Conservation (phyloP, 1,140 invertebrate species). For the Chlorops oryzae region DNA sequence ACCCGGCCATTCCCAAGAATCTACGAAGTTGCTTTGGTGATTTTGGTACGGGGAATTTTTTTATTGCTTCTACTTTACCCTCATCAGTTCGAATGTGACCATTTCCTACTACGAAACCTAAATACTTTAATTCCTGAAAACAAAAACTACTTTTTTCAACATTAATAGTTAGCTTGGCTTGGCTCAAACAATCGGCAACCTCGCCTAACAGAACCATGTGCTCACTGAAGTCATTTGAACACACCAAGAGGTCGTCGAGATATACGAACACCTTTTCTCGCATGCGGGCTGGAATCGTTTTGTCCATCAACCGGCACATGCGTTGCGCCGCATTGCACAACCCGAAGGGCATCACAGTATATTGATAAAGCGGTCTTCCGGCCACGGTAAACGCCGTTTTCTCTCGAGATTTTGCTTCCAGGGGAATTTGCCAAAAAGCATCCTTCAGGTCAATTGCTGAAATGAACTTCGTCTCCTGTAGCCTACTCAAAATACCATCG, state of each 20-base stretch:
- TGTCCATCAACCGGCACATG: not conserved
- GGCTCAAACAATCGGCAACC: conserved; percentile 4
- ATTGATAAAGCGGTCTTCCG: not conserved
- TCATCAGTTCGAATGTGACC: conserved; percentile 7
- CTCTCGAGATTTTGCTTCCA: conserved; percentile 21
- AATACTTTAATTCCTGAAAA: conserved; percentile 7
- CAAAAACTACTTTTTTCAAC: conserved; percentile 18
- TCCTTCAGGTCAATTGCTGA: no score
- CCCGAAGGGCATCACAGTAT: conserved; percentile 13
- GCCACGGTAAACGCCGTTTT: no score
- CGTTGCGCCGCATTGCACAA: no score
- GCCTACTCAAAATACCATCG: no score
- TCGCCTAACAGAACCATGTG: conserved; percentile 4
- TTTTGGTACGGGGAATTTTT: conserved; percentile 25
- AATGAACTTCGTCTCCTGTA: no score
- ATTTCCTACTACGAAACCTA: conserved; percentile 7
- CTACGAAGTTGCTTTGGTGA: conserved; percentile 27
- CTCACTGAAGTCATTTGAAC: conserved; percentile 3
- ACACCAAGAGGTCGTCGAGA: conserved; percentile 11
- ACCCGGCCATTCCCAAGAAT: conserved; percentile 49
- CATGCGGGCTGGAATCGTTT: not conserved
- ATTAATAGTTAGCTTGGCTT: conserved; percentile 21
- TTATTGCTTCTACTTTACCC: conserved; percentile 15
- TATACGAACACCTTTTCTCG: conserved; percentile 10
- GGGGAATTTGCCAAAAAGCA: no score